A percentile compares a stretch with the other conserved stretches of the same genome.
Evolutionary conservation across 2,113 vertebrate genomes (phyloP).

Genomic region (Oreochromis aureus): DNA sequence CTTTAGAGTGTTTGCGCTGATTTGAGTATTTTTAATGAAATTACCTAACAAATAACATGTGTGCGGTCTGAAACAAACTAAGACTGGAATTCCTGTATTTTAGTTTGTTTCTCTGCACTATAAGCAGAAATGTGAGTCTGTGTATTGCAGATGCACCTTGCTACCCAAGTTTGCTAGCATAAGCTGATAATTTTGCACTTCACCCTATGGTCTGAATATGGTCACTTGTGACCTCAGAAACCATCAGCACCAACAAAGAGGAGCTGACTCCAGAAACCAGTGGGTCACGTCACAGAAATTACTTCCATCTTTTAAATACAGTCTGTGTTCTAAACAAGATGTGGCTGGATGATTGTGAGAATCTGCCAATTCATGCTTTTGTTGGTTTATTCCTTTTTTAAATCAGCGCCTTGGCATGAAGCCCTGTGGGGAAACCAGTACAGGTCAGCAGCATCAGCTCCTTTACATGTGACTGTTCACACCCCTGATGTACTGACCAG

Average conservation of each 20-base stretch:
- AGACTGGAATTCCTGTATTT: not conserved
- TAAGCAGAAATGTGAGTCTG: not conserved
- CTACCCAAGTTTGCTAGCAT: not conserved
- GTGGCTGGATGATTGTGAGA: not conserved
- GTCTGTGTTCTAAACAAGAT: not conserved
- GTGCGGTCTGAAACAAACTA: not conserved
- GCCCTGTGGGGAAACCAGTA: not conserved
- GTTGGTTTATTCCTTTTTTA: not conserved
- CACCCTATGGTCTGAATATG: not conserved
- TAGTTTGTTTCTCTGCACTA: not conserved
- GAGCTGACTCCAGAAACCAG: not conserved
- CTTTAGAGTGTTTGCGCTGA: not conserved
- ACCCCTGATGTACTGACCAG: conserved; percentile 41
- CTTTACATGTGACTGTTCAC: conserved; percentile 56
- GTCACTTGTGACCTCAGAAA: not conserved
- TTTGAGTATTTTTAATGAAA: not conserved
- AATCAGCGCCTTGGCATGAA: not conserved
- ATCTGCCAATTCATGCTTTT: not conserved
- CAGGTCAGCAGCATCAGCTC: conserved; percentile 5
- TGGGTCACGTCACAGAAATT: not conserved
- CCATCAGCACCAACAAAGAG: not conserved
- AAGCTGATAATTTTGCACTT: not conserved
- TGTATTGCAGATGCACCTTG: not conserved
- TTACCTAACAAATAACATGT: not conserved
- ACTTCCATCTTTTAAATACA: not conserved